phyloP scores from a whole-genome alignment of 2,797 vertebrate genomes.

The Eutrigla gurnardus region DNA sequence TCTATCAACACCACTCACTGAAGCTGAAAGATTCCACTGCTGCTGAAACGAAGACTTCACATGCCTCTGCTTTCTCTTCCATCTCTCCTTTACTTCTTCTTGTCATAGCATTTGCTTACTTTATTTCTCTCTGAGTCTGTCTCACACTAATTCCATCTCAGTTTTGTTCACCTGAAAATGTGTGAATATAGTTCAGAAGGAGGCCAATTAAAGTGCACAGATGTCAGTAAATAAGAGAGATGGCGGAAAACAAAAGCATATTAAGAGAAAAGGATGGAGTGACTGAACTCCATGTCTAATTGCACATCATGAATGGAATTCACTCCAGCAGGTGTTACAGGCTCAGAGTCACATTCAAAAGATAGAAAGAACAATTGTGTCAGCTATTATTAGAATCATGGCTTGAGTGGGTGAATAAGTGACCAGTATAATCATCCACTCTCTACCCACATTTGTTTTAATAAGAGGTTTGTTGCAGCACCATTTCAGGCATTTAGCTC shows the following conservation, averaged over 20 bases:
- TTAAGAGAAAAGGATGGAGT: background rate
- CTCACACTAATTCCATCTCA: background rate
- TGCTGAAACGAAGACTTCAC: slow-evolving; percentile 55
- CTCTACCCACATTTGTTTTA: slow-evolving; percentile 59
- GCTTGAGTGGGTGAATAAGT: slow-evolving; percentile 54
- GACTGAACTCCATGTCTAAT: slow-evolving; percentile 9
- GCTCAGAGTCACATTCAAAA: slow-evolving; percentile 40
- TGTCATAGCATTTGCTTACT: slow-evolving; percentile 7
- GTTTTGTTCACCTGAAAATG: slow-evolving; percentile 23
- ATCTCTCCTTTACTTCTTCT: background rate
- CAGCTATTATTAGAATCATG: slow-evolving; percentile 58
- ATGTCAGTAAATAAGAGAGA: slow-evolving; percentile 25
- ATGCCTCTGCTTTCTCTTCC: slow-evolving; percentile 37
- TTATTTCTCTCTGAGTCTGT: background rate
- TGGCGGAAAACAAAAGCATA: background rate
- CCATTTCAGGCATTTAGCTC: slow-evolving; percentile 53
- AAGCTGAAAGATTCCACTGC: slow-evolving; percentile 58
- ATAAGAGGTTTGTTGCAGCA: slow-evolving; percentile 53
- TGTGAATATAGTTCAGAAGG: background rate
- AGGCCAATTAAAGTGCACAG: slow-evolving; percentile 25
- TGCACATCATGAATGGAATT: slow-evolving; percentile 17
- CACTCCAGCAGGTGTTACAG: slow-evolving; percentile 48
- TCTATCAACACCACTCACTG: slow-evolving; percentile 60
- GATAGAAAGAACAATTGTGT: slow-evolving; percentile 52
- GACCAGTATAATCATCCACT: slow-evolving; percentile 46